These are phyloP conservation scores for Leucosticte australis DNA, from an alignment of 2,113 vertebrate genomes.

Conservation along the genomic window DNA sequence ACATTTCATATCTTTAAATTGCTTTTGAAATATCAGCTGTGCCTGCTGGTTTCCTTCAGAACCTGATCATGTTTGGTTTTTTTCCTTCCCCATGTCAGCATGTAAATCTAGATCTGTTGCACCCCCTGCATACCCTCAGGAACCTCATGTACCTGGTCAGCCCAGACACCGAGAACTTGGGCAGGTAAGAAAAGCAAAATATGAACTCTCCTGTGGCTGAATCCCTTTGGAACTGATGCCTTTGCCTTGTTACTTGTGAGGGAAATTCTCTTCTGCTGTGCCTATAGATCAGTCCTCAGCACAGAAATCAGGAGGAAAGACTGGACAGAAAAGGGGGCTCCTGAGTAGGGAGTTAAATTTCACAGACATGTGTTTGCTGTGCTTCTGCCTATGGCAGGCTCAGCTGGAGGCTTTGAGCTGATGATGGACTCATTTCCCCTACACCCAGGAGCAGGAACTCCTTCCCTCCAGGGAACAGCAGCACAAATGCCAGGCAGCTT, in stretches of 20 bases:
- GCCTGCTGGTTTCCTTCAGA: not conserved
- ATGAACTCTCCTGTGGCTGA: not conserved
- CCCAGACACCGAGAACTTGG: slow-evolving; percentile 87
- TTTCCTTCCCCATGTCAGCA: slow-evolving; percentile 73
- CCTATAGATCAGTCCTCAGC: not conserved
- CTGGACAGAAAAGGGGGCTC: not conserved
- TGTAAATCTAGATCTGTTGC: slow-evolving; percentile 92
- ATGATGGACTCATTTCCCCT: not conserved
- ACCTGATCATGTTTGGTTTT: not conserved
- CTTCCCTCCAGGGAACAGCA: not conserved
- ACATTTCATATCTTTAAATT: not conserved
- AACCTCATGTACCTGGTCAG: slow-evolving; percentile 97
- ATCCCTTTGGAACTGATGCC: not conserved
- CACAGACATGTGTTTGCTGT: not conserved
- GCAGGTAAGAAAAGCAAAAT: slow-evolving; percentile 82
- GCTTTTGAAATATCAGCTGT: not conserved
- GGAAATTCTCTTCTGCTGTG: not conserved
- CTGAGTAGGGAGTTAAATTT: not conserved
- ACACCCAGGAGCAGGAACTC: not conserved
- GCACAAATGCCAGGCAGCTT: not conserved
- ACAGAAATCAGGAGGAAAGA: not conserved
- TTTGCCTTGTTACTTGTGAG: not conserved
- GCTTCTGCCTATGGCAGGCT: not conserved
- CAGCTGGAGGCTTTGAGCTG: not conserved
- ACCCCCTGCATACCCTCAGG: slow-evolving; percentile 95